Conservation (phyloP, 2,113 vertebrate genomes). For the Bothrops jararaca region DNA sequence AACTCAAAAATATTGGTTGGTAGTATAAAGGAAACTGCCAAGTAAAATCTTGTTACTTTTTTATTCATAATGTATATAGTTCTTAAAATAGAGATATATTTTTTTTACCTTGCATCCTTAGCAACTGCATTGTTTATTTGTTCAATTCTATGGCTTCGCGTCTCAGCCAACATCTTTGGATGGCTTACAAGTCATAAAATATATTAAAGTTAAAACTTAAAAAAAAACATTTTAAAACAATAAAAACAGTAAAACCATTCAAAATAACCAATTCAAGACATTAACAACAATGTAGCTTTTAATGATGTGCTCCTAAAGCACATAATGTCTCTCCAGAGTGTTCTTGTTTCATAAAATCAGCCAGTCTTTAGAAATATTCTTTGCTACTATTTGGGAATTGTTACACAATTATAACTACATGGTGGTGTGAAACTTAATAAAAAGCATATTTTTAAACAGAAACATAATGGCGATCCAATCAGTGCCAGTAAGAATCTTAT, state of each 20-base stretch:
- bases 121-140: neutral
- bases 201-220: neutral
- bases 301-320: neutral
- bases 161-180: neutral
- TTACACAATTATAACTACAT: neutral
- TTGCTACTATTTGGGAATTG: neutral
- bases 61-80: neutral
- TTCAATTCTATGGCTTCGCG: neutral
- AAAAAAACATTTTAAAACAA: neutral
- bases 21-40: neutral
- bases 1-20: neutral
- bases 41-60: neutral
- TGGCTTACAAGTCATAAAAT: neutral
- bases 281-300: neutral
- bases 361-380: neutral
- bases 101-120: neutral
- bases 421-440: neutral
- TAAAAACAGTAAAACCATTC: neutral
- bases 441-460: neutral
- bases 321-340: neutral
- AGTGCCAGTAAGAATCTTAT: neutral
- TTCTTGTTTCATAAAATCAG: accelerated
- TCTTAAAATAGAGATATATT: neutral
- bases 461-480: neutral
- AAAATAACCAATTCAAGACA: neutral